phyloP scores from a whole-genome alignment of 2,113 vertebrate genomes.

The Laticauda colubrina region DNA sequence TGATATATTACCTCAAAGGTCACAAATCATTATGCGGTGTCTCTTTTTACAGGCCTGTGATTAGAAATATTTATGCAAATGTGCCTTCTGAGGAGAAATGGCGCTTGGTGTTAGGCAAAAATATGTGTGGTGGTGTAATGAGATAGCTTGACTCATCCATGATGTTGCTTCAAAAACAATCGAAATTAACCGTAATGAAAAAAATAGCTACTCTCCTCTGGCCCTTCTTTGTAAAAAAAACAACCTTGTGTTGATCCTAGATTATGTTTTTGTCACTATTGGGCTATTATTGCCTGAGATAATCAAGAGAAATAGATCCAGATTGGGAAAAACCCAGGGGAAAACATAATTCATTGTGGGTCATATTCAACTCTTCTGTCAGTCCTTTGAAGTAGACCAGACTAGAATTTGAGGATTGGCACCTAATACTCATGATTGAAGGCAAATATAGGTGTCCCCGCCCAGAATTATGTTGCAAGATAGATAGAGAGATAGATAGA shows the following conservation, averaged over 20 bases:
- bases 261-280: background rate
- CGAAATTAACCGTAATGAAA: constrained; percentile 54
- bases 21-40: constrained; percentile 69
- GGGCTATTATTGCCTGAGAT: background rate
- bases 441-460: no score
- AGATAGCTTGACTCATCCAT: constrained; percentile 54
- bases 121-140: constrained; percentile 50
- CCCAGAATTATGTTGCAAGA: no score
- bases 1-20: constrained; percentile 78
- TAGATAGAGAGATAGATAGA: no score
- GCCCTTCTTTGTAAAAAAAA: background rate
- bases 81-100: constrained; percentile 66
- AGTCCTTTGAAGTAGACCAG: background rate
- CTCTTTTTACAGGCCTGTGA: constrained; percentile 69
- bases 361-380: background rate
- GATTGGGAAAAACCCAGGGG: background rate
- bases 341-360: background rate
- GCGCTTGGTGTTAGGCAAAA: constrained; percentile 65
- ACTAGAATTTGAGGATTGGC: background rate
- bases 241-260: background rate
- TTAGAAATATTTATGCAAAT: constrained; percentile 77
- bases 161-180: constrained; percentile 59
- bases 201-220: constrained; percentile 1
- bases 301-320: background rate
- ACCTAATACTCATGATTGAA: no score